Evolutionary conservation across 2,113 vertebrate species (phyloP), one percentile per base, ranked within the genome.

Genomic region (Platichthys flesus): DNA sequence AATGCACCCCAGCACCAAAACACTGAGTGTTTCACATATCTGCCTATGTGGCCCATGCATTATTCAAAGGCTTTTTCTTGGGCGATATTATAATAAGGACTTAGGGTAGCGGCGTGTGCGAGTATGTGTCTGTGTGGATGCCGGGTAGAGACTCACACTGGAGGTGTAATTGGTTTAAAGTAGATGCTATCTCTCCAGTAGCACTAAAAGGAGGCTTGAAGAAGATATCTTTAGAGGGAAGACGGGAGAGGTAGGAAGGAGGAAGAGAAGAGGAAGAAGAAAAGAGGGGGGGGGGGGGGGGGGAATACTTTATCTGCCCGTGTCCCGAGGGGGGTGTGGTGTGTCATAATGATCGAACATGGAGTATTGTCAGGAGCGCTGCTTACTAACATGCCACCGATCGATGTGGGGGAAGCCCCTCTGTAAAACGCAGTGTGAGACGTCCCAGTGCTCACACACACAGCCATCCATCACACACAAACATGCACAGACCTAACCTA

Each of bases 151-250:
- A 85, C 83, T 79, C 74, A 47, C 72, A 67, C 75, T 82, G 83
- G 85, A 85, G 86, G 91, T 90, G 90, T 94, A 94, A 94, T 94
- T 94, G 93, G 94, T 92, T 94, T 94, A 93, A 94, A 94, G 91
- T 89, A 94, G 92, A 93, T 89, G 85, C 88, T 90, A 90, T 89
- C 91, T 89, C 85, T 85, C 86, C 83, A 66, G 80, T 70, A 67
- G 81, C 84, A 88, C 91, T 90, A 90, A 93, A 92, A 89, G 78
- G 78, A 86, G 85, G 84, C 90, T 89, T 89, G 90, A 92, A 88
- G 88, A 76, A 85, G 72, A 92, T 89, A 88, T 89, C 89, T 90
- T 79, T 72, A 85, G 74, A 89, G 74, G 74, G 69, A 58, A 79
- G 85, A 82, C 71, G 74, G 63, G 74, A 88, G 75, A 71, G 68